These are phyloP conservation scores for Thaumetopoea pityocampa DNA, from an alignment of 1,140 invertebrate genomes.

Conservation along the genomic window DNA sequence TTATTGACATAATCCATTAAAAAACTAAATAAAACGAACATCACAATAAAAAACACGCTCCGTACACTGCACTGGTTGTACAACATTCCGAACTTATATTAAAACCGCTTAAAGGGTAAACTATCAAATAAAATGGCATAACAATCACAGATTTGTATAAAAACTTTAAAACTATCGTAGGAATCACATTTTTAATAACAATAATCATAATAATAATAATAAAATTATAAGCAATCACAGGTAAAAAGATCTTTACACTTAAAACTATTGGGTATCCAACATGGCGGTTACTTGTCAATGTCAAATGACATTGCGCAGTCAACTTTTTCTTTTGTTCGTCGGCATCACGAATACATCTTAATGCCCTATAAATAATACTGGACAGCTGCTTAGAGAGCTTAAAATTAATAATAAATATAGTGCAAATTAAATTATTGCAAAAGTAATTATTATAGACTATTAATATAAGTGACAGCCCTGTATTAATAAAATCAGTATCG, in stretches of 20 bases:
- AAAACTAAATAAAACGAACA: slow-evolving; percentile 12
- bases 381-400: slow-evolving; percentile 35
- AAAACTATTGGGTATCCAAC: slow-evolving; percentile 51
- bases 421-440: slow-evolving; percentile 38
- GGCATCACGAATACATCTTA: slow-evolving; percentile 32
- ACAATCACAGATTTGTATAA: slow-evolving; percentile 64
- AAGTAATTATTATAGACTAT: slow-evolving; percentile 23
- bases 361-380: slow-evolving; percentile 55
- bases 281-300: no score
- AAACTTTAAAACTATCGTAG: slow-evolving; percentile 60
- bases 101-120: slow-evolving; percentile 51
- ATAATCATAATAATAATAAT: no score
- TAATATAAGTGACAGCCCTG: slow-evolving; percentile 25
- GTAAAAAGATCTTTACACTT: slow-evolving; percentile 48
- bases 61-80: no score
- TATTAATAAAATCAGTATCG: slow-evolving; percentile 58
- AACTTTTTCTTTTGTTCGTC: slow-evolving; percentile 3
- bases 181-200: slow-evolving; percentile 59
- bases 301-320: neutral
- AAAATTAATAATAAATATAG: slow-evolving; percentile 53
- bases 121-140: slow-evolving; percentile 57
- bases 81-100: slow-evolving; percentile 50
- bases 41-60: no score
- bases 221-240: slow-evolving; percentile 66
- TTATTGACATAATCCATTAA: slow-evolving; percentile 3